Evolutionary conservation across 2,888 invertebrate species (phyloP), one percentile per base, ranked within the genome.

Genomic region (Cryptocheilus praepositus): DNA sequence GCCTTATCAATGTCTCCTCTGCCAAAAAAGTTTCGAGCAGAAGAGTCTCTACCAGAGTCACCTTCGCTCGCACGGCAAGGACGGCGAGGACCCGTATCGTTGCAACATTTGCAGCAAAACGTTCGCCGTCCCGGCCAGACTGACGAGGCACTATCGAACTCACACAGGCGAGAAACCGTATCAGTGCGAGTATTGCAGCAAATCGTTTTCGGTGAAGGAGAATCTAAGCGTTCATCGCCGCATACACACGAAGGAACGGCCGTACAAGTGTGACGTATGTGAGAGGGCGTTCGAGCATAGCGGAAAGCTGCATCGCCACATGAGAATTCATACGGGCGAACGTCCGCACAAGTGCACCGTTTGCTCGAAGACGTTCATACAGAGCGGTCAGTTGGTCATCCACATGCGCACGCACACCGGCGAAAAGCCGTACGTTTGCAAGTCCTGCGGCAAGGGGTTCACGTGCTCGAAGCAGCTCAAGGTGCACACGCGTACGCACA

Each of bases 101-200:
- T 96, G 96, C 89, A 95, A 96, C 89, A 95, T 96, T 79, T 97
- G 96, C 89, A 93, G 95, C 81, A 96, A 96, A 89, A 96, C 96
- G 15, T 97, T 96, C 88, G 95, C 96, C 51, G 96, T 96, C 60
- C 96, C 96, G 25, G 96, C 96, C 61, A 92, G 96, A 71, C 91
- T 96, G 77, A 93, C 92, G 65, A 93, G 96, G 55, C 96, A 97
- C 86, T 96, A 96, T 88, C 92, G 96, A 69, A 96, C 96, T 11
- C 96, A 96, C 86, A 96, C 96, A 22, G 96, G 96, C 45, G 96
- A 96, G 86, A 93, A 96, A 80, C 96, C 97, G 0, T 97, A 96
- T 88, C 93, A 95, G 88, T 97, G 96, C 89, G 96, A 97, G 88
- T 96, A 95, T 89, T 97, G 96, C 90, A 95, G 94, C 89, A 97